Evolutionary conservation across 2,888 invertebrate genomes (phyloP), one percentile per base, ranked within the genome.

Genomic region (Erpobdella octoculata): DNA sequence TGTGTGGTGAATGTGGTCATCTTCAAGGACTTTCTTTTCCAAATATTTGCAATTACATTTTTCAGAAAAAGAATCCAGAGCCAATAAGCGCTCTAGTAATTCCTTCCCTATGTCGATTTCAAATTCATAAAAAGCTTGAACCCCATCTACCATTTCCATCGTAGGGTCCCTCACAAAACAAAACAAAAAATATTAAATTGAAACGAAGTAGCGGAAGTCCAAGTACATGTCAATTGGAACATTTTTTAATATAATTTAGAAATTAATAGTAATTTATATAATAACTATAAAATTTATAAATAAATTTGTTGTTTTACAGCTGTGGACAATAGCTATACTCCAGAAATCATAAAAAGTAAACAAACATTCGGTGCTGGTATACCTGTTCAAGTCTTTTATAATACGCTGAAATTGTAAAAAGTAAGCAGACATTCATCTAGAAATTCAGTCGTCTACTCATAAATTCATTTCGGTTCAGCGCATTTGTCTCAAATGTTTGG

Each of bases 401-500:
- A 8, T 53, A 53, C 6, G 53, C n/a, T 9, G 6, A 21, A 25
- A 53, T 53, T 53, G 9, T 53, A 25, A 53, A 53, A 53, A 53
- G 53, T 53, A 53, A 53, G 28, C 53, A 53, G 28, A 53, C 53
- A 53, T 15, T 5, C 28, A 1, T 5, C 21, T 9, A 12, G 53
- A 6, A 21, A 15, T 1, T 28, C n/a, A n/a, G n/a, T n/a, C n/a
- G n/a, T n/a, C n/a, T n/a, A n/a, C n/a, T n/a, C n/a, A n/a, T n/a
- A n/a, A n/a, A n/a, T n/a, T n/a, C n/a, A n/a, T n/a, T n/a, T n/a
- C n/a, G n/a, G n/a, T n/a, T n/a, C n/a, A n/a, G n/a, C n/a, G n/a
- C n/a, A n/a, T n/a, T 21, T 53, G 4, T 21, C 3, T 59, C 59
- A 59, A 1, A 75, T 75, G 75, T 75, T 75, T 73, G 70, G 73